Conservation (phyloP, 2,113 vertebrate genomes). For the Verasper variegatus region DNA sequence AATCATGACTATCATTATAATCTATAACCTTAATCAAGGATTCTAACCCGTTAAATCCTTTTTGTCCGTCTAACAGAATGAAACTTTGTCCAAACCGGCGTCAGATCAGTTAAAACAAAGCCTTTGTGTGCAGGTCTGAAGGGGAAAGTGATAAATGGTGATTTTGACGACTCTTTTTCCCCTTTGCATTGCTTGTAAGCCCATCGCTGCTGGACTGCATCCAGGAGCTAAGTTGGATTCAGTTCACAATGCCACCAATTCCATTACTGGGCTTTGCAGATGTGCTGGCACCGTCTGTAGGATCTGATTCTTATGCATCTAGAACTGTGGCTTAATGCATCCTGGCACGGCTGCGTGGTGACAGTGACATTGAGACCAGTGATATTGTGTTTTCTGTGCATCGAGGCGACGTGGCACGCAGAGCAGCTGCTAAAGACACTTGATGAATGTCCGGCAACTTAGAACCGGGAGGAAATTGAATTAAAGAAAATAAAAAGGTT, state of each 20-base stretch:
- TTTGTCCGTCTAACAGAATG: neutral
- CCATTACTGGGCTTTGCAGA: conserved; percentile 25
- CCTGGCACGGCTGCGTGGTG: conserved; percentile 29
- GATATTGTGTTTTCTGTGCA: neutral
- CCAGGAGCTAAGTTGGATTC: conserved; percentile 23
- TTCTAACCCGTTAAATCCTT: neutral
- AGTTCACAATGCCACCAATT: conserved; percentile 27
- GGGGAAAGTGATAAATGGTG: neutral
- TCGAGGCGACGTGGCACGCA: neutral
- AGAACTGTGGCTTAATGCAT: conserved; percentile 41
- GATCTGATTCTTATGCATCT: conserved; percentile 32
- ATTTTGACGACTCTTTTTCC: neutral
- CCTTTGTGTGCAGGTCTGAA: neutral
- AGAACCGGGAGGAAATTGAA: conserved; percentile 13
- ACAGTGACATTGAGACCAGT: conserved; percentile 57
- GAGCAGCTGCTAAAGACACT: conserved; percentile 21
- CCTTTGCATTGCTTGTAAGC: too few relatives aligned
- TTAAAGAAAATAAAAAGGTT: neutral
- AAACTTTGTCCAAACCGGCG: neutral
- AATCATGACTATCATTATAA: too few relatives aligned
- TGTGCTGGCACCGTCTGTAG: conserved; percentile 16
- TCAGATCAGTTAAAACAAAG: neutral
- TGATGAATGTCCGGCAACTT: conserved; percentile 10
- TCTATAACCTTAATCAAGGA: neutral
- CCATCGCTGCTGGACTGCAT: conserved; percentile 14